Percentiles rank a stretch among this genome's conserved stretches.
These are phyloP conservation scores for Acrocephalus scirpaceus DNA, from an alignment of 2,797 vertebrate genomes.

Conservation along the genomic window DNA sequence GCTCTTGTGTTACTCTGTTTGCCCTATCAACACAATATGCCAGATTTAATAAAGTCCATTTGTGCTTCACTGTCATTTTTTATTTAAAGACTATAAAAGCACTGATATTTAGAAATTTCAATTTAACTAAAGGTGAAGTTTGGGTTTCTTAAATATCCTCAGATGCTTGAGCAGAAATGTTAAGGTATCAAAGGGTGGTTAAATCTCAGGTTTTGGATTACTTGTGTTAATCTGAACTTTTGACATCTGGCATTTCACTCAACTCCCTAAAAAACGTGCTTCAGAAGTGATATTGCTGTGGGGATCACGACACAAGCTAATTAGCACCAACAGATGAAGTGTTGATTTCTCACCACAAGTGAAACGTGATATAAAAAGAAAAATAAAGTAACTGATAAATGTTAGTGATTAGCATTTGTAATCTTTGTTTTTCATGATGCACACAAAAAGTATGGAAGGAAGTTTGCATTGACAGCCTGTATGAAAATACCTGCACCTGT, in stretches of 20 bases:
- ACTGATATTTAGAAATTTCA: constrained; percentile 30
- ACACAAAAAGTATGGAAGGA: not conserved
- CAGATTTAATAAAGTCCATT: not conserved
- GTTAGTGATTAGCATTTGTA: not conserved
- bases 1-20: not conserved
- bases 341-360: constrained; percentile 14
- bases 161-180: not conserved
- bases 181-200: not conserved
- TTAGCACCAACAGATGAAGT: constrained; percentile 28
- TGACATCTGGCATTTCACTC: constrained; percentile 16
- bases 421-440: not conserved
- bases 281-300: not conserved
- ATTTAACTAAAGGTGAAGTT: constrained; percentile 3
- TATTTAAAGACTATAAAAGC: not conserved
- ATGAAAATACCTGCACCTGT: not conserved
- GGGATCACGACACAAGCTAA: not conserved
- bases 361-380: not conserved
- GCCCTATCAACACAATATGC: not conserved
- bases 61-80: not conserved
- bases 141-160: not conserved
- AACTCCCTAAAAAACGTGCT: rapidly evolving
- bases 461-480: not conserved
- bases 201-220: constrained; percentile 9
- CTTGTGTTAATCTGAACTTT: not conserved
- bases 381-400: not conserved